Conservation (phyloP, 2,797 vertebrate genomes). For the Sebastes taczanowskii region DNA sequence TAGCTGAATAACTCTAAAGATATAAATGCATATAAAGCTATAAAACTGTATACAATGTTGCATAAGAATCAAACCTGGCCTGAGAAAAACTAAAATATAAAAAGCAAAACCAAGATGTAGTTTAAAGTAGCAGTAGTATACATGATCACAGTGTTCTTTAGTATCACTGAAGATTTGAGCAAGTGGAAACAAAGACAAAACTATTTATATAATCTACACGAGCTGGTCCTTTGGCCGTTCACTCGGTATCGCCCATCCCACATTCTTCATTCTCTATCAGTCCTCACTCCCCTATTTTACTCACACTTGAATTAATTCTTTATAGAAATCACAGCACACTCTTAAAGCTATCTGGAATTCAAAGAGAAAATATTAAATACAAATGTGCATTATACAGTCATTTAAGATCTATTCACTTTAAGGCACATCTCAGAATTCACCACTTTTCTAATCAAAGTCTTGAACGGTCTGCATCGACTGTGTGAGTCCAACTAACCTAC, state of each 20-base stretch:
- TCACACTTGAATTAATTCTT: background rate
- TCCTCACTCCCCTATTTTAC: background rate
- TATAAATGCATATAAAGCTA: conserved; percentile 1
- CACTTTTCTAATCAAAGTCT: conserved; percentile 4
- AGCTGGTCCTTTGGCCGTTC: background rate
- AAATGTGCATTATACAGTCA: conserved; percentile 14
- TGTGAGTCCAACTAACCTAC: background rate
- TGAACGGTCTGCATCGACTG: background rate
- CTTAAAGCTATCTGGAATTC: background rate
- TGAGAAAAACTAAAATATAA: conserved; percentile 1
- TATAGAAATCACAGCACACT: background rate
- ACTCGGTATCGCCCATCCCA: background rate
- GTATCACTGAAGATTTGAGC: background rate
- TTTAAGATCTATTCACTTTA: conserved; percentile 44
- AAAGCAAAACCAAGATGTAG: background rate
- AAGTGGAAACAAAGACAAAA: background rate
- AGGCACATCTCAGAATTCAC: conserved; percentile 60
- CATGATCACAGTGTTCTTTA: conserved; percentile 37
- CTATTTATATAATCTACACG: background rate
- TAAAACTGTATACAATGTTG: conserved; percentile 16
- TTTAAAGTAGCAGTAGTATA: conserved; percentile 49
- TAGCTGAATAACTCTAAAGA: background rate
- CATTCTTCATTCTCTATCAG: background rate
- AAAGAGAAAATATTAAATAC: background rate
- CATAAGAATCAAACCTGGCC: conserved; percentile 8